These are phyloP conservation scores for Protosalanx chinensis DNA, from an alignment of 2,797 vertebrate species.

Conservation along the genomic window DNA sequence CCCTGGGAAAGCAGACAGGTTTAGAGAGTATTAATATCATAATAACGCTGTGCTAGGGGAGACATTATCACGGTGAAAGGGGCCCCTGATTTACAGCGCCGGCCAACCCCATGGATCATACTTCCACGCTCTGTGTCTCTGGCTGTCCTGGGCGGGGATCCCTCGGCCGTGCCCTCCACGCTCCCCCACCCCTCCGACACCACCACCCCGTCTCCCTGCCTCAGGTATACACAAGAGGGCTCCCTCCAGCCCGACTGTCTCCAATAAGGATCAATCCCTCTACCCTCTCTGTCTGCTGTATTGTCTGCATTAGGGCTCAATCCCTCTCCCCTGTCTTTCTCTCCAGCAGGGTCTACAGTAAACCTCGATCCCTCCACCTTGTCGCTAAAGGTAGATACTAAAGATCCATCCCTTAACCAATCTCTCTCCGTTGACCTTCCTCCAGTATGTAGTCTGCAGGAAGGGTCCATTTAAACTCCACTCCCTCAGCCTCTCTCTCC, in stretches of 20 bases:
- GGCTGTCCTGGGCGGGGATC: not conserved
- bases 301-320: not conserved
- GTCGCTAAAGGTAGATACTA: slow-evolving; percentile 1
- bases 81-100: slow-evolving; percentile 69
- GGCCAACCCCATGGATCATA: slow-evolving; percentile 58
- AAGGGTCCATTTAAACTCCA: slow-evolving; percentile 15
- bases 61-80: slow-evolving; percentile 63
- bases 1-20: slow-evolving; percentile 79
- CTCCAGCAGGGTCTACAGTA: not conserved
- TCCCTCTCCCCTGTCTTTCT: not conserved
- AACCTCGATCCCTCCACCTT: slow-evolving; percentile 19
- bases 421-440: slow-evolving; percentile 4
- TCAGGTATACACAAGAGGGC: not conserved
- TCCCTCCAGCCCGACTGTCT: slow-evolving; percentile 16
- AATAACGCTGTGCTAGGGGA: slow-evolving; percentile 69
- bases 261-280: not conserved
- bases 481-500: not conserved
- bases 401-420: not conserved
- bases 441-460: not conserved
- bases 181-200: slow-evolving; percentile 7
- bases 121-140: slow-evolving; percentile 35
- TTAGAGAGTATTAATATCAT: slow-evolving; percentile 81
- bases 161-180: not conserved
- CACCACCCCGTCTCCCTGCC: slow-evolving; percentile 1
- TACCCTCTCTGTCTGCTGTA: too few relatives aligned